Evolutionary conservation across 2,888 invertebrate species (phyloP), one percentile per base, ranked within the genome.

Genomic region (Tiphia femorata): DNA sequence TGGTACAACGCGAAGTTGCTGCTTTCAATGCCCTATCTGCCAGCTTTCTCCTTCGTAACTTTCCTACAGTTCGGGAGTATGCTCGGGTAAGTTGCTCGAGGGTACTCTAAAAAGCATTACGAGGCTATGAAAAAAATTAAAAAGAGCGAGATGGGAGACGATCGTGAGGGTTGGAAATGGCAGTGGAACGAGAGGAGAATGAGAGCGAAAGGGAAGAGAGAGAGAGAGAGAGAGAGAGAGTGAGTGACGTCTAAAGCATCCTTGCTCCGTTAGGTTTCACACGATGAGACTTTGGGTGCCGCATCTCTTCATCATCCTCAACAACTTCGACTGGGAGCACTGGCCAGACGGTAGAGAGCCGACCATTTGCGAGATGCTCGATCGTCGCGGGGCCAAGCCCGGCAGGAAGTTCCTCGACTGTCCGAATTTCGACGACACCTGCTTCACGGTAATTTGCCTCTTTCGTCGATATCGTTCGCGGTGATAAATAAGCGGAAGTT

Each of bases 51-150:
- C 8, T 85, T 90, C 10, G 87, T 91, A 46, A 90, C 91, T 61
- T 79, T 85, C 1, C 87, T 92, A 67, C 90, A 91, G 71, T 88
- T 89, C 77, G 85, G 88, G 23, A 86, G 89, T 51, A 88, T 91
- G 81, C 85, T 90, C 75, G 89, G 91, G 92, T 91, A 84, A 84
- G 84, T 74, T 37, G 3, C 23, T 23, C 19, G 23, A 23, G 27
- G 7, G 14, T 21, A 17, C 25, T n/a, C n/a, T n/a, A n/a, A n/a
- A n/a, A n/a, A n/a, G n/a, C n/a, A n/a, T n/a, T n/a, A n/a, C n/a
- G n/a, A n/a, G n/a, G n/a, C n/a, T n/a, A n/a, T n/a, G n/a, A n/a
- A n/a, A n/a, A n/a, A n/a, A n/a, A n/a, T n/a, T n/a, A n/a, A n/a
- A n/a, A n/a, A n/a, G n/a, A n/a, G n/a, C n/a, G n/a, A n/a, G n/a